These are phyloP conservation scores for Hypomecis atomaria DNA, from an alignment of 2,888 invertebrate genomes.

Conservation along the genomic window DNA sequence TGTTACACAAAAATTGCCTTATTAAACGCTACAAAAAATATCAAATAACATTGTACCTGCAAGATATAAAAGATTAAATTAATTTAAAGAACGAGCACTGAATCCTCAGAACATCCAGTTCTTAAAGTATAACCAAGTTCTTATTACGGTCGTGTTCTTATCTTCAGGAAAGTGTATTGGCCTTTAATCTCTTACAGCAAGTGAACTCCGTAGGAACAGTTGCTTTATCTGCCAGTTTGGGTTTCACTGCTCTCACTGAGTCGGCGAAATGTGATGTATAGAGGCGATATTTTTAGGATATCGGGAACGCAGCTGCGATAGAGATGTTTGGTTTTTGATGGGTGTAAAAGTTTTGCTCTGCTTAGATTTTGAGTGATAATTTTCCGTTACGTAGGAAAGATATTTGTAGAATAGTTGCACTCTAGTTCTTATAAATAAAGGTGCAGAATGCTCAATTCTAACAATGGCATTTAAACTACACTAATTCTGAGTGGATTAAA, in stretches of 20 bases:
- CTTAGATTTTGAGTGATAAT: no score
- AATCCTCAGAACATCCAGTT: constrained; percentile 38
- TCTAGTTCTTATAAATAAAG: no score
- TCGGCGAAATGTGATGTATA: constrained; percentile 48
- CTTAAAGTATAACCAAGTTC: constrained; percentile 42
- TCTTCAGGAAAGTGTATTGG: constrained; percentile 44
- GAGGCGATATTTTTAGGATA: constrained; percentile 41
- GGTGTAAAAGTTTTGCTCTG: no score
- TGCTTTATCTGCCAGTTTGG: constrained; percentile 24
- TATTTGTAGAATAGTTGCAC: no score
- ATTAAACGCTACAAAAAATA: not conserved
- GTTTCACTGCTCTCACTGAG: constrained; percentile 50
- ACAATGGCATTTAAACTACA: no score
- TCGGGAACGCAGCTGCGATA: constrained; percentile 15
- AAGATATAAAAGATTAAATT: constrained; percentile 26
- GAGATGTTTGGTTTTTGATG: no score
- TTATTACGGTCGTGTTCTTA: constrained; percentile 51
- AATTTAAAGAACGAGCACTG: constrained; percentile 35
- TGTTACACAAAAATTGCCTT: no score
- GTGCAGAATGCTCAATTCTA: no score
- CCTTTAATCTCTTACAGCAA: constrained; percentile 53
- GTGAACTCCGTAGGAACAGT: constrained; percentile 44
- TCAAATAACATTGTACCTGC: constrained; percentile 19
- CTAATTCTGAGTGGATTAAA: no score
- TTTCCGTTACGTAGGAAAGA: no score